phyloP scores from a whole-genome alignment of 2,797 vertebrate genomes.

The Lerista edwardsae region DNA sequence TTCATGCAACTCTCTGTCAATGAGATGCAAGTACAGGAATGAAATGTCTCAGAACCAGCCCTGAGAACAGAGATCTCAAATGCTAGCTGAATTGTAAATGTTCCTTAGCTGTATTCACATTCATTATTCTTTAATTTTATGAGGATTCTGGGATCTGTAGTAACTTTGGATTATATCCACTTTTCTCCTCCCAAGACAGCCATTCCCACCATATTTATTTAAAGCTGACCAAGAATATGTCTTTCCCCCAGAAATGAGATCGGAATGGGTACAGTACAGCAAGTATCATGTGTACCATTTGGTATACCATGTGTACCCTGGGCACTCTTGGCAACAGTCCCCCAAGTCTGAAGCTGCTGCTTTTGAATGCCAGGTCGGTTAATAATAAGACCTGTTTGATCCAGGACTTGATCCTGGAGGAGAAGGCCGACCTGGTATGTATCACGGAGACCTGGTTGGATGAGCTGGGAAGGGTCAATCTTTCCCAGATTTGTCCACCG shows the following conservation, averaged over 20 bases:
- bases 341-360: no score
- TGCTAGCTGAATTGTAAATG: background rate
- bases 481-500: no score
- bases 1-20: background rate
- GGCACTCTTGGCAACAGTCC: no score
- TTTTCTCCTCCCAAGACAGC: background rate
- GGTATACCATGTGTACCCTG: background rate
- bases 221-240: background rate
- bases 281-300: no score
- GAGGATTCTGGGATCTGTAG: background rate
- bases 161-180: background rate
- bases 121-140: background rate
- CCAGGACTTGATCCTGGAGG: no score
- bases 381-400: no score
- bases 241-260: background rate
- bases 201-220: background rate
- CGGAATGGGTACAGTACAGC: no score
- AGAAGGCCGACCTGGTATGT: no score
- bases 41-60: background rate
- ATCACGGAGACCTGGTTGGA: no score
- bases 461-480: no score
- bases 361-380: no score
- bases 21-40: background rate
- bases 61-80: background rate
- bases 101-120: background rate